Base-by-base conservation (phyloP, 2,888 invertebrate species). In the Cosmia pyralina region DNA sequence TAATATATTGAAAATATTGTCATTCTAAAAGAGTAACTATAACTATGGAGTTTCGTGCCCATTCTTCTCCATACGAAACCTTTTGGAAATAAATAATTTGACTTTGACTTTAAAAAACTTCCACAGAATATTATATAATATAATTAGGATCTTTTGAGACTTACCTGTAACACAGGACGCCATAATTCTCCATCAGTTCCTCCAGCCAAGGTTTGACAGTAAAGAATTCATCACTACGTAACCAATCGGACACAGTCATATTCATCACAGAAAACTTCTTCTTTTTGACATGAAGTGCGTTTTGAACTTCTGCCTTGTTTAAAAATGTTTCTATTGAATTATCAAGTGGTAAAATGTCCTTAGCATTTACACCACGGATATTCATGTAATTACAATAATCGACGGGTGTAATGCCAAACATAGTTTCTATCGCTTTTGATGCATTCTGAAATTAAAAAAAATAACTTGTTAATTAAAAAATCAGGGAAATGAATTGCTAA, bases 131-230 rank as follows among this genome's bases (percentile, higher is more conserved):
- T 28, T 28, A 28, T 28, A 28, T 28, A 28, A 0, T 22, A 5
- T 22, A 53, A 3, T 55, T 53, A 55, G 28, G 3, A 55, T 46
- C 17, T 44, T 44, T 0, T 0, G 10, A 46, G 55, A 55, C 70
- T 46, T 38, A 70, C 70, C 46, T 70, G 46, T 83, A 86, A 65
- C 82, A 75, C 76, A 87, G 60, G 15, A 86, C 85, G 50, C 79
- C 82, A 58, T 87, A 87, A 22, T 81, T 71, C 22, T 86, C 86
- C 17, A 87, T 17, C 11, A 87, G n/a, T 58, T 81, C 78, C 55
- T 87, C 85, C 8, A 85, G 46, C 70, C 70, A 70, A 13, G 44
- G 70, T 55, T 70, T 70, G 15, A 38, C 70, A 4, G 70, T 70
- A 17, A 19, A 34, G 11, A 22, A 70, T 55, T 10, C 10, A 46